Evolutionary conservation across 2,113 vertebrate genomes (phyloP).

Genomic region (Illadopsis cleaveri): DNA sequence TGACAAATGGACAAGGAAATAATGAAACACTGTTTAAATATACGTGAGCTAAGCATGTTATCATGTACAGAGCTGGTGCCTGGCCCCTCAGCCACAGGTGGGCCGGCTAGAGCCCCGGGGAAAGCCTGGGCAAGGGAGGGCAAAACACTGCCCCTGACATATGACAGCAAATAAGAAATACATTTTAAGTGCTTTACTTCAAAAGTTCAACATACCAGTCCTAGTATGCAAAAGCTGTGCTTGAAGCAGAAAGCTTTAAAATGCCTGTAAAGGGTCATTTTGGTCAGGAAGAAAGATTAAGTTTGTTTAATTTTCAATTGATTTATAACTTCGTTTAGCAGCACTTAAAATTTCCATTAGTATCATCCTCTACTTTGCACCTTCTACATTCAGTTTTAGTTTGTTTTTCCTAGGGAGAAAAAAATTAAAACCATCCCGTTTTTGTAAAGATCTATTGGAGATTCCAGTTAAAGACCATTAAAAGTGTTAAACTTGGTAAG

Average conservation of each 20-base stretch:
- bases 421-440: not conserved
- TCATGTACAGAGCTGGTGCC: fast-evolving
- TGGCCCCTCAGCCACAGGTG: not conserved
- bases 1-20: not conserved
- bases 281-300: not conserved
- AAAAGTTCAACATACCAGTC: not conserved
- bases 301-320: not conserved
- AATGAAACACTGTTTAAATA: not conserved
- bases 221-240: not conserved
- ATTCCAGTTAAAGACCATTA: not conserved
- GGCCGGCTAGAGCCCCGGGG: not conserved
- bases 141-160: fast-evolving
- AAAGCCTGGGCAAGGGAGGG: not conserved
- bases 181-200: not conserved
- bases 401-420: not conserved
- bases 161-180: not conserved
- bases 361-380: not conserved
- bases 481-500: not conserved
- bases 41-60: not conserved
- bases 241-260: not conserved
- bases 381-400: not conserved
- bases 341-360: not conserved
- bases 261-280: not conserved
- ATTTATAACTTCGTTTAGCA: not conserved
- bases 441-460: not conserved